Percentiles rank a stretch among this genome's conserved stretches.
Conservation (phyloP, 92 coral and sea anemone genomes). For the Epizoanthus scotinus region DNA sequence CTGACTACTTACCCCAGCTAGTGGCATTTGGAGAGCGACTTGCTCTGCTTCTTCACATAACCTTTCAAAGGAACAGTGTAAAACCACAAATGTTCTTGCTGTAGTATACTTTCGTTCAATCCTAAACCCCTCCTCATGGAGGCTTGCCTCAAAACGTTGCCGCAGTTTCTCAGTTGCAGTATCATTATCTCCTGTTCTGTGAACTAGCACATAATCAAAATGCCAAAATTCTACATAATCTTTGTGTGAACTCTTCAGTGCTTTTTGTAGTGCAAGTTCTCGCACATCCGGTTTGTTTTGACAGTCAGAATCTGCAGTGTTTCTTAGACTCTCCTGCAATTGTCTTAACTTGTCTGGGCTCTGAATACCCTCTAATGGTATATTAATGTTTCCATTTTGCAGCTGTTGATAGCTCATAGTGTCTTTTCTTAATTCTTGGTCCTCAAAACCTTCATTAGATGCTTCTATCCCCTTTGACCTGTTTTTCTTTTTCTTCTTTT, state of each 20-base stretch:
- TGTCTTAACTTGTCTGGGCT: constrained; percentile 49
- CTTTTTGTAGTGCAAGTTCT: constrained; percentile 81
- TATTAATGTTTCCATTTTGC: neutral
- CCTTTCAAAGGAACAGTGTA: constrained; percentile 93
- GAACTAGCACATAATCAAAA: constrained; percentile 82
- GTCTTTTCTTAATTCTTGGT: constrained; percentile 5
- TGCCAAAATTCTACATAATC: constrained; percentile 58
- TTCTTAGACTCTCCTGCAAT: constrained; percentile 43
- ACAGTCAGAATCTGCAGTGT: neutral
- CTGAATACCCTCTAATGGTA: constrained; percentile 42
- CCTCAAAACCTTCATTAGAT: constrained; percentile 30
- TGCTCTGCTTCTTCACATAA: constrained; percentile 93
- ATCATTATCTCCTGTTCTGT: constrained; percentile 69
- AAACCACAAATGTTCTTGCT: constrained; percentile 70
- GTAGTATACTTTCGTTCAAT: constrained; percentile 78
- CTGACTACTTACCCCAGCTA: constrained; percentile 85
- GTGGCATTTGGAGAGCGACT: constrained; percentile 88
- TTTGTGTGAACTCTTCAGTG: constrained; percentile 52
- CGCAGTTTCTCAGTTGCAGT: constrained; percentile 68
- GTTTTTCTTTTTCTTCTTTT: constrained; percentile 17
- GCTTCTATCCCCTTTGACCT: neutral
- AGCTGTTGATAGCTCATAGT: constrained; percentile 25
- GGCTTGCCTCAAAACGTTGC: constrained; percentile 68
- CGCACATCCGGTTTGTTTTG: constrained; percentile 67
- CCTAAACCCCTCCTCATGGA: constrained; percentile 72